phyloP scores from a whole-genome alignment of 2,113 vertebrate genomes.

The Mesitornis unicolor region DNA sequence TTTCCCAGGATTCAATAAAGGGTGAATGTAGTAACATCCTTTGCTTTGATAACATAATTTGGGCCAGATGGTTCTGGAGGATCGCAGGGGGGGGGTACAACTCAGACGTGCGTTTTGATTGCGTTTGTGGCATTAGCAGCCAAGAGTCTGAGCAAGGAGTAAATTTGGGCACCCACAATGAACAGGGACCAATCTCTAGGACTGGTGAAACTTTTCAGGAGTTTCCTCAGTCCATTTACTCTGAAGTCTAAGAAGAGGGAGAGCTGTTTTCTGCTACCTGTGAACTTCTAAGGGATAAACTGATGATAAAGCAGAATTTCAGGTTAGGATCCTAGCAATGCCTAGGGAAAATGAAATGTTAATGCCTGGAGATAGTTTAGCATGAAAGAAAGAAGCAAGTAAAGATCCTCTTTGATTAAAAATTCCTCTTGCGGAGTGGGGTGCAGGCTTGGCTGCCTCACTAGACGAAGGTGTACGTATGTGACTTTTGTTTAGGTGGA shows the following conservation, averaged over 20 bases:
- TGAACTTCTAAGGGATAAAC: background rate
- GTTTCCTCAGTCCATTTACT: background rate
- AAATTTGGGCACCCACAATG: background rate
- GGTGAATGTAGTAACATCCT: constrained; percentile 53
- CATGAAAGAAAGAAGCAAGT: background rate
- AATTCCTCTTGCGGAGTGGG: background rate
- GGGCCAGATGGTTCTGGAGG: constrained; percentile 52
- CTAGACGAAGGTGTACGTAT: background rate
- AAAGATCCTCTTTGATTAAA: background rate
- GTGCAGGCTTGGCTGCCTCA: background rate
- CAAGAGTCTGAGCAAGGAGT: background rate
- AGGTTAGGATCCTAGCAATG: background rate
- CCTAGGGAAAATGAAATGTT: background rate
- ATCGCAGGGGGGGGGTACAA: background rate
- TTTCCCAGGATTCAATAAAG: constrained; percentile 61
- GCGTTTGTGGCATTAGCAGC: background rate
- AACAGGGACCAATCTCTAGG: background rate
- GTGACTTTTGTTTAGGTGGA: background rate
- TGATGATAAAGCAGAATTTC: background rate
- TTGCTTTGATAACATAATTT: constrained; percentile 61
- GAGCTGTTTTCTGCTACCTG: background rate
- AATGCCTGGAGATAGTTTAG: background rate
- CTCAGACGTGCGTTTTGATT: background rate
- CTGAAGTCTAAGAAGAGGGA: background rate
- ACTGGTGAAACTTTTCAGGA: background rate